Evolutionary conservation across 2,113 vertebrate genomes (phyloP).

Genomic region (Phoxinus phoxinus): DNA sequence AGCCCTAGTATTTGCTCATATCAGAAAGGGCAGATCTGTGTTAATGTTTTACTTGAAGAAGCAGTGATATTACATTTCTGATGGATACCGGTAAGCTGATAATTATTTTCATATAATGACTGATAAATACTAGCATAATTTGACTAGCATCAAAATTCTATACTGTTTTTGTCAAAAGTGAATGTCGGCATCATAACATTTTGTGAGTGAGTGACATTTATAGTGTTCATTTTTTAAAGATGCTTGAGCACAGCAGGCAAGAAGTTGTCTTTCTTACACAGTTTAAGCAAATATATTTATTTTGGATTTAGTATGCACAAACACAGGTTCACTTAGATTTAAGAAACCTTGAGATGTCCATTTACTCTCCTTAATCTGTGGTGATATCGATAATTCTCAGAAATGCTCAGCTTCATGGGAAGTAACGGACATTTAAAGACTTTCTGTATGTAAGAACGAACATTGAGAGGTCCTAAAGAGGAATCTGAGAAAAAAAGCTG

Average conservation of each 20-base stretch:
- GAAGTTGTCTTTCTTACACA: neutral
- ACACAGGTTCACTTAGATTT: neutral
- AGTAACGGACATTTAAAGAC: slow-evolving; percentile 71
- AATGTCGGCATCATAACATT: neutral
- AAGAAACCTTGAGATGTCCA: neutral
- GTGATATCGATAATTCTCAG: slow-evolving; percentile 66
- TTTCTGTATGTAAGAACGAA: slow-evolving; percentile 68
- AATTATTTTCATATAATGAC: no score
- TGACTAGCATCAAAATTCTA: no score
- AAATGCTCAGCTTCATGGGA: slow-evolving; percentile 72
- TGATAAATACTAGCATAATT: no score
- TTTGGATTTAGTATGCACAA: neutral
- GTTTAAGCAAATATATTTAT: neutral
- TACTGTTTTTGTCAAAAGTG: neutral
- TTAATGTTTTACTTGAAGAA: no score
- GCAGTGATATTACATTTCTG: no score
- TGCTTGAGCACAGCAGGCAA: neutral
- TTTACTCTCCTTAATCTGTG: slow-evolving; percentile 25
- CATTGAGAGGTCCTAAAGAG: slow-evolving; percentile 26
- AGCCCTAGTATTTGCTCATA: neutral
- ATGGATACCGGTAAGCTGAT: no score
- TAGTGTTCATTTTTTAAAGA: neutral
- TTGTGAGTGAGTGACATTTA: neutral
- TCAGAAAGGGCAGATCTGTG: neutral
- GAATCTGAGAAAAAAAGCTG: slow-evolving; percentile 63